Conservation (phyloP, 1,140 invertebrate genomes). For the Lerema accius region DNA sequence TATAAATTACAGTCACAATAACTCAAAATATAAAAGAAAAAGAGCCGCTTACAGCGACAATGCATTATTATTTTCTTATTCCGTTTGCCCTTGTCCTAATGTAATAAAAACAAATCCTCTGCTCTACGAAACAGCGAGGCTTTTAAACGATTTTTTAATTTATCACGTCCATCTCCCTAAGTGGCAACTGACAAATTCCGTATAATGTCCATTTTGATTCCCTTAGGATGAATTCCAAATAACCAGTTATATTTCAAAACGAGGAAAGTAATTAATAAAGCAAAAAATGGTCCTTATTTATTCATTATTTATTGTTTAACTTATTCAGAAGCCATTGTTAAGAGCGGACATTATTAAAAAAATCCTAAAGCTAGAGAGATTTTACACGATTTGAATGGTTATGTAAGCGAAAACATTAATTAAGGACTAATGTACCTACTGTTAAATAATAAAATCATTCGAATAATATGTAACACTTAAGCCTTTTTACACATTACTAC, state of each 20-base stretch:
- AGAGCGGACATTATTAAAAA: no score
- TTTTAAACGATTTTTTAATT: background rate
- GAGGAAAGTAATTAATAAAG: background rate
- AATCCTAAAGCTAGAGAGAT: no score
- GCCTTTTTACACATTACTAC: no score
- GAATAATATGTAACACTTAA: no score
- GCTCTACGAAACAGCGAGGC: background rate
- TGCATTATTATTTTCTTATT: constrained; percentile 15
- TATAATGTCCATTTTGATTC: background rate
- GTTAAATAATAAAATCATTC: no score
- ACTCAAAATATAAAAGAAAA: constrained; percentile 32
- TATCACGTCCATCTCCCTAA: background rate
- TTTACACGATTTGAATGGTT: no score
- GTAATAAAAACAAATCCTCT: constrained; percentile 2
- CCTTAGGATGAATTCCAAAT: background rate
- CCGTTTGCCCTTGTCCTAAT: constrained; percentile 8
- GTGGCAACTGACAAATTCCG: background rate
- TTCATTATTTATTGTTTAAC: no score
- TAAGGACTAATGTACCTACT: no score
- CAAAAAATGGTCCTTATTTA: background rate
- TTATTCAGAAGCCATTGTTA: no score
- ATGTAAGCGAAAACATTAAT: no score
- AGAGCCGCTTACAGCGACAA: constrained; percentile 1
- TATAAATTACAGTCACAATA: constrained; percentile 43
- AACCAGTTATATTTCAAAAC: background rate